These are phyloP conservation scores for Amorpha juglandis DNA, from an alignment of 2,888 invertebrate species.

Conservation along the genomic window DNA sequence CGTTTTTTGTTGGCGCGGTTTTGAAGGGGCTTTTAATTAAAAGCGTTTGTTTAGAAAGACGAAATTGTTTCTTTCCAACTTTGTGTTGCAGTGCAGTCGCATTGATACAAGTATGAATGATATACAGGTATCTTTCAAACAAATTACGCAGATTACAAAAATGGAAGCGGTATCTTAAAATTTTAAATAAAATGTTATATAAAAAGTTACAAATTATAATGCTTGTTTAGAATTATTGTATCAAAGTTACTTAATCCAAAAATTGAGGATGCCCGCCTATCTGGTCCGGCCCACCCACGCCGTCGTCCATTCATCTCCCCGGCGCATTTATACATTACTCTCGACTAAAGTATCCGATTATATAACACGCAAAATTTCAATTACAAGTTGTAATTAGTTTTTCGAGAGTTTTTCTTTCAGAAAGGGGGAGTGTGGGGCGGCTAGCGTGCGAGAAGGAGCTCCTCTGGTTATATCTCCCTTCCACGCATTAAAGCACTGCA, in stretches of 20 bases:
- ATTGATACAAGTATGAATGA: conserved; percentile 24
- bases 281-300: conserved; percentile 64
- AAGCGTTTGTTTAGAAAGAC: conserved; percentile 69
- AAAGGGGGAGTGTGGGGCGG: conserved; percentile 74
- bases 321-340: conserved; percentile 84
- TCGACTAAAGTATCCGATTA: conserved; percentile 85
- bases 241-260: conserved; percentile 71
- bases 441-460: conserved; percentile 57
- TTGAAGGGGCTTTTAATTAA: conserved; percentile 80
- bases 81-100: conserved; percentile 32
- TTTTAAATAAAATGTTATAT: conserved; percentile 45
- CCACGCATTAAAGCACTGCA: conserved; percentile 63
- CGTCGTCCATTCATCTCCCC: conserved; percentile 77
- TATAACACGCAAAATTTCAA: conserved; percentile 86
- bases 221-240: conserved; percentile 63
- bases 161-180: conserved; percentile 34
- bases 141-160: conserved; percentile 32
- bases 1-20: conserved; percentile 71
- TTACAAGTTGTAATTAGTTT: conserved; percentile 86
- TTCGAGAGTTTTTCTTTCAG: conserved; percentile 85
- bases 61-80: conserved; percentile 57
- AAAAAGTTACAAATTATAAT: conserved; percentile 53
- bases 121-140: conserved; percentile 31
- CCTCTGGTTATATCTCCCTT: conserved; percentile 48
- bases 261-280: conserved; percentile 65